Evolutionary conservation across 2,113 vertebrate genomes (phyloP).

Genomic region (Alces alces): DNA sequence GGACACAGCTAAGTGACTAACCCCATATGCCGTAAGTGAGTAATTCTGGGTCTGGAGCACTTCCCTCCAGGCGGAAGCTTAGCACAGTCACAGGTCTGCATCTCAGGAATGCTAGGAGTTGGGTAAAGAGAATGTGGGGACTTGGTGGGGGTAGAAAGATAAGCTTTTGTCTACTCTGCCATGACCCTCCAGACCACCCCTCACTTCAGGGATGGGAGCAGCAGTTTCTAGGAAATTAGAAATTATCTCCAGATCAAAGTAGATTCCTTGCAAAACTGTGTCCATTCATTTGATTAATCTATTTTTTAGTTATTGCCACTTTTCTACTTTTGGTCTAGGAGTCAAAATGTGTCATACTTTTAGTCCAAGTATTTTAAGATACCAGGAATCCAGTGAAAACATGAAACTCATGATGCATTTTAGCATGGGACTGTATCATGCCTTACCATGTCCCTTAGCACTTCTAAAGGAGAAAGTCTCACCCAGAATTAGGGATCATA

Average conservation of each 20-base stretch:
- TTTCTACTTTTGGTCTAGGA: not conserved
- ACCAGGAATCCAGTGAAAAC: not conserved
- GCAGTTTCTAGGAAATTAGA: not conserved
- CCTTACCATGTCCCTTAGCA: not conserved
- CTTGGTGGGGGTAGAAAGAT: not conserved
- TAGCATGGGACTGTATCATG: accelerated
- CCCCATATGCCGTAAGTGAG: too few species aligned
- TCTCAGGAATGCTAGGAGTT: not conserved
- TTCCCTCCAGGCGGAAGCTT: not conserved
- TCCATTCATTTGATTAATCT: not conserved
- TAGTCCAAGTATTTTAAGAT: not conserved
- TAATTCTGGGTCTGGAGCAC: not conserved
- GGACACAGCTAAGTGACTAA: not conserved
- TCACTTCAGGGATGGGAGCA: not conserved
- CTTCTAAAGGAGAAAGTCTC: not conserved
- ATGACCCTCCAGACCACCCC: accelerated
- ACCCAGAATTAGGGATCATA: not conserved
- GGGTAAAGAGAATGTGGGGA: not conserved
- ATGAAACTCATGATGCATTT: accelerated
- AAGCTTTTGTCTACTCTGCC: not conserved
- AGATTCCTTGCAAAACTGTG: not conserved
- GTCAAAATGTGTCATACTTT: not conserved
- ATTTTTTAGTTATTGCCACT: not conserved
- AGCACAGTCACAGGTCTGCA: too few species aligned
- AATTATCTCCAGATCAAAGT: not conserved